These are phyloP conservation scores for Lucinisca nassula DNA, from an alignment of 2,888 invertebrate species.

Conservation along the genomic window DNA sequence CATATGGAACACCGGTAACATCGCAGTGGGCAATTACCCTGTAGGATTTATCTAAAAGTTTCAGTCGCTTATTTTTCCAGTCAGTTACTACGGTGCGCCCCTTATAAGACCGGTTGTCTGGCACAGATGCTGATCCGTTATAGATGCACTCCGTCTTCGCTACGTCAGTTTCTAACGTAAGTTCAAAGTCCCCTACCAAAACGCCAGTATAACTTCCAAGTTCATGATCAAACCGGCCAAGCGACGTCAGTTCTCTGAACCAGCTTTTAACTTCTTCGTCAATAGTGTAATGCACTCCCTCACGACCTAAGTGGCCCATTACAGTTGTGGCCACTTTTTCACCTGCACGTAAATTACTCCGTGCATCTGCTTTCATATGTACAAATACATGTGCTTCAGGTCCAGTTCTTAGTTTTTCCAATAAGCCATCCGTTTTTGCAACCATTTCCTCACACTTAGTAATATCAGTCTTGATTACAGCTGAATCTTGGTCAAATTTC, in stretches of 20 bases:
- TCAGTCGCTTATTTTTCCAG: slow-evolving; percentile 63
- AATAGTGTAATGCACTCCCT: slow-evolving; percentile 43
- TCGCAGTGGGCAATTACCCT: slow-evolving; percentile 49
- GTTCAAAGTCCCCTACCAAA: slow-evolving; percentile 47
- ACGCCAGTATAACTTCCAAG: slow-evolving; percentile 46
- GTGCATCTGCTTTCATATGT: slow-evolving; percentile 49
- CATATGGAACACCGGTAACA: slow-evolving; percentile 53
- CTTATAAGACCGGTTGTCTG: slow-evolving; percentile 2
- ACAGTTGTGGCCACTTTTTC: slow-evolving; percentile 50
- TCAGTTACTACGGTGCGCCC: slow-evolving; percentile 58
- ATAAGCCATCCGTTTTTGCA: slow-evolving; percentile 37
- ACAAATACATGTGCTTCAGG: slow-evolving; percentile 56
- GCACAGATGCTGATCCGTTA: slow-evolving; percentile 52
- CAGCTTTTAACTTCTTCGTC: slow-evolving; percentile 59
- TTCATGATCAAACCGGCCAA: slow-evolving; percentile 66
- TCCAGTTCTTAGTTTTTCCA: slow-evolving; percentile 42
- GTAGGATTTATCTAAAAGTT: slow-evolving; percentile 51
- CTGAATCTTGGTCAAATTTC: slow-evolving; percentile 45
- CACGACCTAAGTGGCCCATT: slow-evolving; percentile 46
- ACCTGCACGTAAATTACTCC: slow-evolving; percentile 32
- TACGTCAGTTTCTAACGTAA: slow-evolving; percentile 43
- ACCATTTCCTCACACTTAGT: slow-evolving; percentile 53
- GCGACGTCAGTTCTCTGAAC: slow-evolving; percentile 39
- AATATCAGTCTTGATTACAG: slow-evolving; percentile 46
- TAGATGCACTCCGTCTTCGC: slow-evolving; percentile 52